Percentiles rank a stretch among this genome's conserved stretches.
These are phyloP conservation scores for Tenualosa thibaudeaui DNA, from an alignment of 2,797 vertebrate genomes.

Conservation along the genomic window DNA sequence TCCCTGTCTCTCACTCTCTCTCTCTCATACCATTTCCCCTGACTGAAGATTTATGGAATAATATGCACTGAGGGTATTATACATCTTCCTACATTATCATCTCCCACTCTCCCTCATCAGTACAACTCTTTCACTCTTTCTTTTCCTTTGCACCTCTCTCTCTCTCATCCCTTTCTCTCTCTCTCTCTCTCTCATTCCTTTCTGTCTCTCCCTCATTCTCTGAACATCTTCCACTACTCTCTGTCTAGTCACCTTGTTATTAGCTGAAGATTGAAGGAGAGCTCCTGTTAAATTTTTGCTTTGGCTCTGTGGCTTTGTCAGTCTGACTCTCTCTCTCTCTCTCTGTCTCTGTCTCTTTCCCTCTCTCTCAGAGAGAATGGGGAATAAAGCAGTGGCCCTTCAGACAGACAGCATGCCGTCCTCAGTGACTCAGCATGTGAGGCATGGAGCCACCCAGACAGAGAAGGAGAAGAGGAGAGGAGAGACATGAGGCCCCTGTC, in stretches of 20 bases:
- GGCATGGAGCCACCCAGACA: background rate
- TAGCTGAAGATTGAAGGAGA: background rate
- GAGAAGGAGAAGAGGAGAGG: background rate
- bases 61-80: conserved; percentile 6
- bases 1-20: background rate
- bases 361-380: background rate
- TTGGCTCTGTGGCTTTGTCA: background rate
- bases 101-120: background rate
- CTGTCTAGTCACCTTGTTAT: background rate
- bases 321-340: background rate
- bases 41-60: conserved; percentile 9
- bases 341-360: background rate
- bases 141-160: background rate
- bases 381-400: background rate
- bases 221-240: background rate
- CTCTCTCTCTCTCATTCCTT: background rate
- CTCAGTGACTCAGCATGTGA: background rate
- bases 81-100: conserved; percentile 17
- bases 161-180: background rate
- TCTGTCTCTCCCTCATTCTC: background rate
- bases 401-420: background rate
- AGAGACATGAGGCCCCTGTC: conserved; percentile 2
- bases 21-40: background rate
- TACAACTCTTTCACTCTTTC: background rate
- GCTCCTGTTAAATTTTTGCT: background rate